These are phyloP conservation scores for Epinephelus cyanopodus DNA, from an alignment of 2,113 vertebrate genomes.

Conservation along the genomic window DNA sequence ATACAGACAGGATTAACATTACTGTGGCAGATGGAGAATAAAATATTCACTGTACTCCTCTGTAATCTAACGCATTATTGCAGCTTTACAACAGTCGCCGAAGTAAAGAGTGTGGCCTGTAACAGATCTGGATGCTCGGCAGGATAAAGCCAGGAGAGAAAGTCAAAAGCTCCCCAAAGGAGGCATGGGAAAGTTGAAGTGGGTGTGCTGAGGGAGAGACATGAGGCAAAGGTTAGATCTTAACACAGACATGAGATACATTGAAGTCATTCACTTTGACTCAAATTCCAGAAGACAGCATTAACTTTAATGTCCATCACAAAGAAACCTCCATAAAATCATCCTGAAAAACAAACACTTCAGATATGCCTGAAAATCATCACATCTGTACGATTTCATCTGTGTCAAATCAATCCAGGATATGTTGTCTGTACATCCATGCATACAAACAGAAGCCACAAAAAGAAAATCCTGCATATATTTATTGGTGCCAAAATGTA, in stretches of 20 bases:
- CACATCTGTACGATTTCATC: too few relatives aligned
- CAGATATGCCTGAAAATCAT: neutral
- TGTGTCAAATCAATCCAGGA: too few relatives aligned
- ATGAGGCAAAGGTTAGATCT: neutral
- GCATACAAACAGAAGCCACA: too few relatives aligned
- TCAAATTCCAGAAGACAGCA: neutral
- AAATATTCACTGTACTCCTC: too few relatives aligned
- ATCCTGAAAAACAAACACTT: neutral
- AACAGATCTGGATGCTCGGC: neutral
- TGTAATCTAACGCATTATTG: neutral
- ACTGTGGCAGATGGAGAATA: too few relatives aligned
- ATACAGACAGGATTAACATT: too few relatives aligned
- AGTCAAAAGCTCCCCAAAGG: too few relatives aligned
- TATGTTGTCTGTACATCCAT: too few relatives aligned
- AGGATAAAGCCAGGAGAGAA: neutral
- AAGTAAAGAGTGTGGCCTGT: neutral
- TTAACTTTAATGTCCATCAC: too few relatives aligned
- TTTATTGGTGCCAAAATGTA: too few relatives aligned
- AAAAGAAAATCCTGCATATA: too few relatives aligned
- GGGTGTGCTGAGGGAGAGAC: neutral
- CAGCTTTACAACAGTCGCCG: neutral
- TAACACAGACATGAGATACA: neutral
- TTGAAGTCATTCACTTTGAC: neutral
- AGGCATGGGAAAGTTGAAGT: neutral
- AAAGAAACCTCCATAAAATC: too few relatives aligned